Conservation (phyloP, 1,140 invertebrate genomes). For the Charaxes varanes region DNA sequence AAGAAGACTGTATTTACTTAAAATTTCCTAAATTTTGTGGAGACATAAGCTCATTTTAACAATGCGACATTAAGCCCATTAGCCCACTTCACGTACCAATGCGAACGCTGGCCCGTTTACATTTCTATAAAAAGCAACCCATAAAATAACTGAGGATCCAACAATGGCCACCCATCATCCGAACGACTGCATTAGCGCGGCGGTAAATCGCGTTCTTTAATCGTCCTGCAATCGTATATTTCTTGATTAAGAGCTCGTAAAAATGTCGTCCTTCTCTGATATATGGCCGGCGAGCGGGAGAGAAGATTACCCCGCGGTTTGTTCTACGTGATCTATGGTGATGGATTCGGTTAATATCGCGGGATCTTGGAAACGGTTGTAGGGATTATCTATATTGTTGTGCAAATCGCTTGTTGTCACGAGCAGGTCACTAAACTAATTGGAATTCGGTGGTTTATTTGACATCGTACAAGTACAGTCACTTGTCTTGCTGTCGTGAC, state of each 20-base stretch:
- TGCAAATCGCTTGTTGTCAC: too few relatives aligned
- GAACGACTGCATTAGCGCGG: slow-evolving; percentile 57
- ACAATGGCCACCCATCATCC: slow-evolving; percentile 25
- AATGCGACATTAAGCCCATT: too few relatives aligned
- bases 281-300: slow-evolving; percentile 48
- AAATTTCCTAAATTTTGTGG: too few relatives aligned
- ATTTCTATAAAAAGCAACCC: slow-evolving; percentile 1
- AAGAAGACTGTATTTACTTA: too few relatives aligned
- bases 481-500: too few relatives aligned
- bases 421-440: too few relatives aligned
- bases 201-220: slow-evolving; percentile 57
- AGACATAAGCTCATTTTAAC: too few relatives aligned
- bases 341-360: slow-evolving; percentile 19
- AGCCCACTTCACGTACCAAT: too few relatives aligned
- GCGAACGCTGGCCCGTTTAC: not conserved
- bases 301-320: slow-evolving; percentile 54
- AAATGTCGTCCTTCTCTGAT: slow-evolving; percentile 64
- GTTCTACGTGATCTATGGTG: slow-evolving; percentile 28
- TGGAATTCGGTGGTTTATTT: too few relatives aligned
- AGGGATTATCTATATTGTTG: too few relatives aligned
- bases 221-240: slow-evolving; percentile 65
- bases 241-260: slow-evolving; percentile 73
- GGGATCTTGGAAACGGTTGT: not conserved
- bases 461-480: too few relatives aligned
- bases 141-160: not conserved